phyloP scores from a whole-genome alignment of 1,140 invertebrate species.

The Phymorhynchus buccinoides region DNA sequence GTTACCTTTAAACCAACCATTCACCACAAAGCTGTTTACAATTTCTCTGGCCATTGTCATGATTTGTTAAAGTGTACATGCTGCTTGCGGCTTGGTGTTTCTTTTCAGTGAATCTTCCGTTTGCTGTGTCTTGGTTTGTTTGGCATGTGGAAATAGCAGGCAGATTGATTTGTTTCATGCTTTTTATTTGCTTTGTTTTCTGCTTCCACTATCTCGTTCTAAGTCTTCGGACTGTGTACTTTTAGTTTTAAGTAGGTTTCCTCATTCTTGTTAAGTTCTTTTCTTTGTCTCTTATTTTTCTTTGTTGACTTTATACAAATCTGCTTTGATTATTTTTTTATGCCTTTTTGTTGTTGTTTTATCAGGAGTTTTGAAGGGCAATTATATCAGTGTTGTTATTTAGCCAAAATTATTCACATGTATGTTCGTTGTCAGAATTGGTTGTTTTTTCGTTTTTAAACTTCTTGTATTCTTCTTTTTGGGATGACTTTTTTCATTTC shows the following conservation, averaged over 20 bases:
- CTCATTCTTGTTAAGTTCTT: neutral
- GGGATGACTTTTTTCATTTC: no score
- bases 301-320: neutral
- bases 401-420: no score
- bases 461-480: no score
- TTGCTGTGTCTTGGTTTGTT: neutral
- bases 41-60: no score
- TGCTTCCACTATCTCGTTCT: neutral
- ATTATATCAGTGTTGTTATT: neutral
- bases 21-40: no score
- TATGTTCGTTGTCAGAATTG: no score
- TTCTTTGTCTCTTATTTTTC: neutral
- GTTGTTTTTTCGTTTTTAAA: no score
- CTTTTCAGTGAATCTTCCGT: no score
- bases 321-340: neutral
- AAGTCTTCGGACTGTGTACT: neutral
- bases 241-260: neutral
- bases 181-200: neutral
- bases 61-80: no score
- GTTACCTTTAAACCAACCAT: no score
- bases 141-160: neutral
- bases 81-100: neutral
- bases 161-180: no score
- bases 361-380: no score
- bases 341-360: neutral